Base-by-base conservation (phyloP, 2,113 vertebrate species). In the Gobio gobio region DNA sequence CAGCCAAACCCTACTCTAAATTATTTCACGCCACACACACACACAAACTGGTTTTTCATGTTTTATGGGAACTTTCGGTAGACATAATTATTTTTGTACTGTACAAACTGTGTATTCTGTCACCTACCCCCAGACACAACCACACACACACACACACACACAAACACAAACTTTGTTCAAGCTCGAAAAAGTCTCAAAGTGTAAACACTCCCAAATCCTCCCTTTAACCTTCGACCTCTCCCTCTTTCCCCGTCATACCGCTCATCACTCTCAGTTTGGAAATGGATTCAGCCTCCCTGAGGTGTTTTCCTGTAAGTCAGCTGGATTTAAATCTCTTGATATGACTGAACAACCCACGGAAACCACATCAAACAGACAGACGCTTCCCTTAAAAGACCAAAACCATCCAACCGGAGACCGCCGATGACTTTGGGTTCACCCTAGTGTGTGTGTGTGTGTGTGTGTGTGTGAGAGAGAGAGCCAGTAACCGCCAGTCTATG, bases 251-350 rank as follows among this genome's bases (percentile, higher is more conserved):
- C 13, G 14, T 47, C 78, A 47, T 40, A 16, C 29, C 76, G n/a
- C 12, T 61, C 76, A 45, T 64, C 78, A 63, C 78, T 78, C 76
- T 63, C 14, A 1, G 77, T 63, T 26, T 45, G 24, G 58, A 63
- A 45, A 78, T 59, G 54, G 22, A n/a, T 16, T 79, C 40, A 63
- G 40, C 36, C 58, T 91, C 90, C 80, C 87, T 75, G 66, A 89
- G 89, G 86, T 85, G 92, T 90, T 92, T 93, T 92, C 89, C 91
- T 89, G 87, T 87, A 90, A 90, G 78, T 68, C 86, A 88, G 86
- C 73, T 90, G 77, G 33, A 43, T 88, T 86, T 87, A 89, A 90
- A 92, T 91, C 87, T 91, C 86, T 90, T 89, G 87, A 91, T 87
- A 92, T 88, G 89, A 91, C 87, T 87, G 73, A 89, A 81, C 9